Conservation (phyloP, 2,888 invertebrate species). For the Pyralis farinalis region DNA sequence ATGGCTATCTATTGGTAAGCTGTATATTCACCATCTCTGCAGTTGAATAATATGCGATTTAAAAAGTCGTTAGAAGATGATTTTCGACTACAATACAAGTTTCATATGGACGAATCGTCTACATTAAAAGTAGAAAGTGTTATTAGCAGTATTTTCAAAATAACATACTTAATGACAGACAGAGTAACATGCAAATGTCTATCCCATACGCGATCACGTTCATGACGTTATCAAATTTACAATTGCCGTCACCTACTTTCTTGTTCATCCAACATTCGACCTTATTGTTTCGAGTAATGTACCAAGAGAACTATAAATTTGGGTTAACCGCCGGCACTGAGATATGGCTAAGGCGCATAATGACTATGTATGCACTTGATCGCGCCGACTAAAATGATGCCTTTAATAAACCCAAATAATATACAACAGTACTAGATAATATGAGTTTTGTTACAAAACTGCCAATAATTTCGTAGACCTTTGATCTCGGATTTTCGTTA, state of each 20-base stretch:
- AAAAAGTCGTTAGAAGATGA: not conserved
- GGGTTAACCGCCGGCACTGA: slow-evolving; percentile 26
- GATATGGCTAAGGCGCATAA: slow-evolving; percentile 44
- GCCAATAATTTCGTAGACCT: slow-evolving; percentile 42
- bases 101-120: slow-evolving; percentile 16
- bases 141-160: slow-evolving; percentile 43
- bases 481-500: slow-evolving; percentile 41
- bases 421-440: slow-evolving; percentile 39
- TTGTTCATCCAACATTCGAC: slow-evolving; percentile 17
- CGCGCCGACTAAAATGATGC: slow-evolving; percentile 49
- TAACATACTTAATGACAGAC: slow-evolving; percentile 44
- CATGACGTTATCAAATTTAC: slow-evolving; percentile 29
- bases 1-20: too few species aligned
- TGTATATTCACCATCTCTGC: too few species aligned
- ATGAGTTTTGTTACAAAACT: slow-evolving; percentile 36
- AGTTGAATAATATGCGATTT: not conserved
- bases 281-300: slow-evolving; percentile 20
- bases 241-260: slow-evolving; percentile 16
- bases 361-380: slow-evolving; percentile 54
- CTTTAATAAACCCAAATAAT: slow-evolving; percentile 54
- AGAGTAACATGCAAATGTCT: slow-evolving; percentile 55
- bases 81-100: not conserved
- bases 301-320: slow-evolving; percentile 17
- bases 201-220: slow-evolving; percentile 42
- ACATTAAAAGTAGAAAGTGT: slow-evolving; percentile 47